Conservation (phyloP, 2,888 invertebrate genomes). For the Epirrhoe alternata region DNA sequence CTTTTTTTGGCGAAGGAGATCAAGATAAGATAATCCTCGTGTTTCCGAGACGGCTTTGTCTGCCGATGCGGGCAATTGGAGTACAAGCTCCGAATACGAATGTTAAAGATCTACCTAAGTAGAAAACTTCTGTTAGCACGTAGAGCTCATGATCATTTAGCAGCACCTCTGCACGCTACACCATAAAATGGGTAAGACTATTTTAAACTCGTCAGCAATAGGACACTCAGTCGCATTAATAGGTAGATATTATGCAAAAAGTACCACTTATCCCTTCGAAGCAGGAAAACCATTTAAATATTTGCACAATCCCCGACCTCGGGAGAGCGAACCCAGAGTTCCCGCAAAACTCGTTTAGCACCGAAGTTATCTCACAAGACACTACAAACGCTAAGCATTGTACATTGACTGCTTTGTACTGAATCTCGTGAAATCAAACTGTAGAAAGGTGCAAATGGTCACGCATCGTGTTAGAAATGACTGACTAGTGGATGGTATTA, state of each 20-base stretch:
- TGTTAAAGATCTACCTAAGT: conserved; percentile 4
- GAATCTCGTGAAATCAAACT: not conserved
- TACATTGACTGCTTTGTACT: conserved; percentile 44
- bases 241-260: conserved; percentile 44
- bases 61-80: conserved; percentile 39
- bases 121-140: conserved; percentile 5
- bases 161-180: not conserved
- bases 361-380: conserved; percentile 49
- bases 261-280: conserved; percentile 46
- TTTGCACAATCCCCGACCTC: conserved; percentile 77
- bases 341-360: conserved; percentile 74
- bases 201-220: not conserved
- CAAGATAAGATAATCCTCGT: conserved; percentile 44
- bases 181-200: not conserved
- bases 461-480: conserved; percentile 40
- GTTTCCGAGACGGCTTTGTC: conserved; percentile 43
- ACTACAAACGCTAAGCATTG: conserved; percentile 37
- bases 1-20: conserved; percentile 41
- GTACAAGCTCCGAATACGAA: conserved; percentile 33
- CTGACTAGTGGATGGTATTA: conserved; percentile 48
- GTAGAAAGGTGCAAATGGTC: conserved; percentile 30
- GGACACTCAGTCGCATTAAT: not conserved
- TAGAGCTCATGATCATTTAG: not conserved
- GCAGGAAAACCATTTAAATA: conserved; percentile 74
- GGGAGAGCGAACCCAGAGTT: conserved; percentile 63